Conservation (phyloP, 1,140 invertebrate genomes). For the Anoplolepis gracilipes region DNA sequence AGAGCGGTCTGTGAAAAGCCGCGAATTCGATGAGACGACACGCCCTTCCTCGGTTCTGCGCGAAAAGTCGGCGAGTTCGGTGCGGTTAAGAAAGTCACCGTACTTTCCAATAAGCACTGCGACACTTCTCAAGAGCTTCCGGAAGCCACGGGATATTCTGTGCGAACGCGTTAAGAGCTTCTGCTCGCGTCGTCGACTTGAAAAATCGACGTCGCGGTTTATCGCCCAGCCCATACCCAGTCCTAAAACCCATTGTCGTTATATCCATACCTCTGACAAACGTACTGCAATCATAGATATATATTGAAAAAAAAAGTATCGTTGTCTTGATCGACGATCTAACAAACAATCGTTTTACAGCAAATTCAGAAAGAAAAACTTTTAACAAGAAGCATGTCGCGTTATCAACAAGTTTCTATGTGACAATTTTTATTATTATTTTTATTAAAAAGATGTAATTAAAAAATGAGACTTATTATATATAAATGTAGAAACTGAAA, state of each 20-base stretch:
- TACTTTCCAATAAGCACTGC: constrained; percentile 59
- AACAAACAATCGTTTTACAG: background rate
- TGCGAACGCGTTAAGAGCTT: constrained; percentile 67
- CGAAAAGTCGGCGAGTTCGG: constrained; percentile 36
- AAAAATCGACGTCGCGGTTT: constrained; percentile 64
- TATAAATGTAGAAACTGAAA: background rate
- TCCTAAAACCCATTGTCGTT: constrained; percentile 31
- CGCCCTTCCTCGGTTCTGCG: constrained; percentile 48
- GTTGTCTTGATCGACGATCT: background rate
- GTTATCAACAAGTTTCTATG: background rate
- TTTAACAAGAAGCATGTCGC: background rate
- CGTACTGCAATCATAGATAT: constrained; percentile 26
- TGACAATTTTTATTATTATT: background rate
- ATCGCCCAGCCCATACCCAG: constrained; percentile 23
- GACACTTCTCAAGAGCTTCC: constrained; percentile 59
- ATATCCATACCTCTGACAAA: constrained; percentile 36
- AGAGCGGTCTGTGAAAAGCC: constrained; percentile 32
- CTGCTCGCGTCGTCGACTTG: constrained; percentile 48
- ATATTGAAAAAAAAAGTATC: constrained; percentile 37
- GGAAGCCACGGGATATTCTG: constrained; percentile 53
- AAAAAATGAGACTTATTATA: background rate
- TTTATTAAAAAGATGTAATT: no score
- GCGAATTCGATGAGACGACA: constrained; percentile 48
- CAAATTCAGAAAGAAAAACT: no score
- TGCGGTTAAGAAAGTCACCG: constrained; percentile 53